Conservation (phyloP, 2,888 invertebrate genomes). For the Dynastes grantii region DNA sequence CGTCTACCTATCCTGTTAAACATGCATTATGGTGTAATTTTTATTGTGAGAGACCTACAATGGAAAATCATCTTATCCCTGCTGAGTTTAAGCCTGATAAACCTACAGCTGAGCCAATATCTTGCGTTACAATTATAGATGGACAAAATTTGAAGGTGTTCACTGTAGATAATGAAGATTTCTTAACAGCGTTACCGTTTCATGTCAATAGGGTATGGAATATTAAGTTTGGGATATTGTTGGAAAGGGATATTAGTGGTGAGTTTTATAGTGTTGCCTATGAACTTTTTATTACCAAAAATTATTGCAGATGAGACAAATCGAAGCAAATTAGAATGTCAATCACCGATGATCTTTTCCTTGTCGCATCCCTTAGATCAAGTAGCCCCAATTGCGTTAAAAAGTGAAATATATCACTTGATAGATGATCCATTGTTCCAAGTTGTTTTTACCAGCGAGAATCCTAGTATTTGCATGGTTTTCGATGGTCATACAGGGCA, state of each 20-base stretch:
- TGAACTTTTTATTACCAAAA: background rate
- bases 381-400: slow-evolving; percentile 86
- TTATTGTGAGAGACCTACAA: slow-evolving; percentile 74
- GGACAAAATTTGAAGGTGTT: slow-evolving; percentile 84
- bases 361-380: slow-evolving; percentile 93
- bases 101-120: slow-evolving; percentile 73
- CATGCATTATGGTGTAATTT: slow-evolving; percentile 85
- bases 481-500: slow-evolving; percentile 84
- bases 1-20: slow-evolving; percentile 86
- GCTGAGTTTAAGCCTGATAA: slow-evolving; percentile 68
- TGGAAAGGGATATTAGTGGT: slow-evolving; percentile 80
- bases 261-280: slow-evolving; percentile 43
- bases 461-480: slow-evolving; percentile 86
- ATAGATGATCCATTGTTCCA: slow-evolving; percentile 76
- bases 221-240: slow-evolving; percentile 87
- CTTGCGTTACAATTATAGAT: slow-evolving; percentile 83
- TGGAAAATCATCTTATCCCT: slow-evolving; percentile 66
- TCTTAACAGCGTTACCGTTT: slow-evolving; percentile 84
- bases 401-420: slow-evolving; percentile 74
- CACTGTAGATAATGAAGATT: slow-evolving; percentile 87
- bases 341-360: slow-evolving; percentile 87
- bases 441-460: slow-evolving; percentile 83
- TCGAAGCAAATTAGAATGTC: slow-evolving; percentile 63
- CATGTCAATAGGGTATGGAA: slow-evolving; percentile 88
- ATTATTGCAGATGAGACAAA: slow-evolving; percentile 33